Evolutionary conservation across 64 coral and sea anemone species (phyloP).

Genomic region (Catalaphyllia jardinei): DNA sequence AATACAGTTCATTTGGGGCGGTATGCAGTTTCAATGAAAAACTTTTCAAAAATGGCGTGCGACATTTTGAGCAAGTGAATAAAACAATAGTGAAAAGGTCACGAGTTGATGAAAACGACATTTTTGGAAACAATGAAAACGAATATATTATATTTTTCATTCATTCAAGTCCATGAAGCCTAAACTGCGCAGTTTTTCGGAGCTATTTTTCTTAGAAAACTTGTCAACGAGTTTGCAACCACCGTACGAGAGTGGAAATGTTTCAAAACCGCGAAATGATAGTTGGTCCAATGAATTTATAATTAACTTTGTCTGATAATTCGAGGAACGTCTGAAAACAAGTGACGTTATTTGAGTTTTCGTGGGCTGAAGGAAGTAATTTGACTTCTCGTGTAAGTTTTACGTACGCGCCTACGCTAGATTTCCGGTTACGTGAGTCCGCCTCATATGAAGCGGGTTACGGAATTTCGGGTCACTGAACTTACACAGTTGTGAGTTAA

Average conservation of each 20-base stretch:
- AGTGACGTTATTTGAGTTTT: neutral
- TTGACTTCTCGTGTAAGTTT: neutral
- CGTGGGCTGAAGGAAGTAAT: neutral
- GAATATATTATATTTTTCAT: too few relatives aligned
- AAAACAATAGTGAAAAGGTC: neutral
- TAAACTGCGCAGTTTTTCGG: too few relatives aligned
- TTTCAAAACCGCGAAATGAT: neutral
- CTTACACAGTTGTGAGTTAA: neutral
- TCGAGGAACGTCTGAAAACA: neutral
- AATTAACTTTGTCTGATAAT: neutral
- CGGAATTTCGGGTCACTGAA: constrained; percentile 1
- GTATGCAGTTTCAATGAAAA: neutral
- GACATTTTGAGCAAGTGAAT: neutral
- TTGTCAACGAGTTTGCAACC: too few relatives aligned
- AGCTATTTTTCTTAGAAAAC: too few relatives aligned
- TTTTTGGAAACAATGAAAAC: neutral
- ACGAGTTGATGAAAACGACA: neutral
- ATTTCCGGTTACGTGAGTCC: neutral
- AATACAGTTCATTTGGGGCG: neutral
- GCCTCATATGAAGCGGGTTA: neutral
- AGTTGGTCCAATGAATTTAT: neutral
- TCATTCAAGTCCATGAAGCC: too few relatives aligned
- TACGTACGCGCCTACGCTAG: neutral
- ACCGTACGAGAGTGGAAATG: neutral
- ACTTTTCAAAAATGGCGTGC: neutral